A percentile compares a stretch with the other conserved stretches of the same genome.
These are phyloP conservation scores for Mimas tiliae DNA, from an alignment of 2,888 invertebrate genomes.

Conservation along the genomic window DNA sequence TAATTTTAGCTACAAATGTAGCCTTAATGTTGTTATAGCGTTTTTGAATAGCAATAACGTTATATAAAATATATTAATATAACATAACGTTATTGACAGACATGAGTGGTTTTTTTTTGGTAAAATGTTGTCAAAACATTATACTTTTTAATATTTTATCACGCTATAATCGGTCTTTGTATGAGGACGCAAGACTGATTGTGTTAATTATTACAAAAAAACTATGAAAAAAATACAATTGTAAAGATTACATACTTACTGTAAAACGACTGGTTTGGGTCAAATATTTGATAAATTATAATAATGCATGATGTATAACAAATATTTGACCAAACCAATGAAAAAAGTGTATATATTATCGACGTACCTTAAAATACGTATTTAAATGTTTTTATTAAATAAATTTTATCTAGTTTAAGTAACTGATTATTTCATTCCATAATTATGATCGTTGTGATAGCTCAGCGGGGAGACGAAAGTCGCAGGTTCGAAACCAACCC, in stretches of 20 bases:
- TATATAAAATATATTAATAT: not conserved
- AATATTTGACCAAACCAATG: constrained; percentile 32
- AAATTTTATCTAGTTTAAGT: constrained; percentile 47
- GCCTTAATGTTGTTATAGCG: not conserved
- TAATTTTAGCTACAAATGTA: not conserved
- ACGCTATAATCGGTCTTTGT: constrained; percentile 55
- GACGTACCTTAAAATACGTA: constrained; percentile 37
- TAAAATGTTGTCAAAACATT: not conserved
- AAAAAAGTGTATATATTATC: constrained; percentile 42
- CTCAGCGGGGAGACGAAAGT: too few species aligned
- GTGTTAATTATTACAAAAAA: constrained; percentile 31
- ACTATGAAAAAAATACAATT: not conserved
- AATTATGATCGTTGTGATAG: too few species aligned
- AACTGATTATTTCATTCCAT: constrained; percentile 40
- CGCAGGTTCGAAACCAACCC: too few species aligned
- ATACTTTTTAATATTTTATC: constrained; percentile 39
- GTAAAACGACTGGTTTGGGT: constrained; percentile 10
- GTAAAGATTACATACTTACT: not conserved
- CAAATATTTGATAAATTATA: constrained; percentile 23
- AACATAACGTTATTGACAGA: constrained; percentile 4
- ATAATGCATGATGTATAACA: not conserved
- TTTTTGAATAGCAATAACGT: not conserved
- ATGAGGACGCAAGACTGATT: constrained; percentile 72
- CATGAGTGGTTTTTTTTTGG: not conserved
- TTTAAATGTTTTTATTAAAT: constrained; percentile 41